Conservation (phyloP, 2,797 vertebrate species). For the Limnodromus scolopaceus region DNA sequence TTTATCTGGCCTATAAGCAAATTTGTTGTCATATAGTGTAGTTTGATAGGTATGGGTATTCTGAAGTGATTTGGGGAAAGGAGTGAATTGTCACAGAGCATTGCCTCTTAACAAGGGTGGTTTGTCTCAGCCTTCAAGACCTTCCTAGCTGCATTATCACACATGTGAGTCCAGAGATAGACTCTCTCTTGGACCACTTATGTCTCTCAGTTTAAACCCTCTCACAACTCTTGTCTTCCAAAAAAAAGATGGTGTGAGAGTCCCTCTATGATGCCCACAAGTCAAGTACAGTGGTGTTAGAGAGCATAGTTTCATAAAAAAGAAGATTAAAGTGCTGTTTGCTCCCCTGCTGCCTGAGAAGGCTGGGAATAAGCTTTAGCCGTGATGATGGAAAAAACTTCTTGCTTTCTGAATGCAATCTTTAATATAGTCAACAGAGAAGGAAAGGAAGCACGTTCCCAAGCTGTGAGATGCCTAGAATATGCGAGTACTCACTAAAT, state of each 20-base stretch:
- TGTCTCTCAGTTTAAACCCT: background rate
- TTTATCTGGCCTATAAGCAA: background rate
- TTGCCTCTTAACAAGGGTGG: fast-evolving
- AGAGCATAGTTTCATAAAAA: background rate
- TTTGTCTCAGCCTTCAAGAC: background rate
- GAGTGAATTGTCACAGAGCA: background rate
- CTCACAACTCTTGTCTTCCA: background rate
- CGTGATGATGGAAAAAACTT: background rate
- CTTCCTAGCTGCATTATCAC: background rate
- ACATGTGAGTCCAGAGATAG: fast-evolving
- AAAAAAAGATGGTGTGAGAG: background rate
- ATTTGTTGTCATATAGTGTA: background rate
- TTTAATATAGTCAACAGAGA: background rate
- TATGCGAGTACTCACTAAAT: background rate
- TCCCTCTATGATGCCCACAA: background rate
- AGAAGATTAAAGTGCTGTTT: background rate
- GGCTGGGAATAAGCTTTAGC: background rate
- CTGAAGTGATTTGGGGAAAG: background rate
- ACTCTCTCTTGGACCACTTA: background rate
- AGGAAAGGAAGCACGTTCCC: background rate
- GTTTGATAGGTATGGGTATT: background rate
- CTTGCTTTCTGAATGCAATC: background rate
- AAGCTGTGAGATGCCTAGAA: background rate
- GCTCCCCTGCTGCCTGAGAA: background rate
- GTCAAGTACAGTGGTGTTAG: background rate